Evolutionary conservation across 2,113 vertebrate species (phyloP).

Genomic region (Regulus satrapa): DNA sequence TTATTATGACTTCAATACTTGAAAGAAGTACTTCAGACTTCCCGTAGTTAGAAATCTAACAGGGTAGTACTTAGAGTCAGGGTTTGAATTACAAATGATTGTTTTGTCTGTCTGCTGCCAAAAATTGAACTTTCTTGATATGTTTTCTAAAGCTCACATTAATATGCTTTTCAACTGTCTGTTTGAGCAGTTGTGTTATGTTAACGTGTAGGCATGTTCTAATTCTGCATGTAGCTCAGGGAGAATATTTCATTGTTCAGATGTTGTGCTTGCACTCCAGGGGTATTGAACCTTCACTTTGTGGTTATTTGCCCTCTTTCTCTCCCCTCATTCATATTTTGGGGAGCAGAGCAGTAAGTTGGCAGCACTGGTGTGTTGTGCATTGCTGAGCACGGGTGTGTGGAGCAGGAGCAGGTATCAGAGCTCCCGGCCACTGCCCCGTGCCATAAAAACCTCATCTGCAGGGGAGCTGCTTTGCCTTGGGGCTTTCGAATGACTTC

Average conservation of each 20-base stretch:
- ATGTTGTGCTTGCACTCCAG: neutral
- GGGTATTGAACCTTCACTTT: neutral
- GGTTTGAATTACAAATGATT: constrained; percentile 14
- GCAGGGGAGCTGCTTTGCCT: neutral
- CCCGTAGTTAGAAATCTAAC: neutral
- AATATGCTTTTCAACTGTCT: constrained; percentile 13
- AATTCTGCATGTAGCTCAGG: constrained; percentile 18
- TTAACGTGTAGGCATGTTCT: constrained; percentile 33
- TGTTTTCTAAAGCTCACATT: neutral
- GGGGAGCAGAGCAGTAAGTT: neutral
- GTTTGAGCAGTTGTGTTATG: constrained; percentile 10
- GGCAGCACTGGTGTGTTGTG: neutral
- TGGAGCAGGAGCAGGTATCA: no score
- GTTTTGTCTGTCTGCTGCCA: constrained; percentile 35
- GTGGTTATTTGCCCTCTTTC: neutral
- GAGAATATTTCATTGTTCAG: neutral
- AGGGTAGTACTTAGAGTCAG: neutral
- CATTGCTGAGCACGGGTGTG: no score
- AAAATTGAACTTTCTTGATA: constrained; percentile 15
- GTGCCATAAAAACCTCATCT: neutral
- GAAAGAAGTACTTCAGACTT: neutral
- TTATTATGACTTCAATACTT: neutral
- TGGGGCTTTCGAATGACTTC: neutral
- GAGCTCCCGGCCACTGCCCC: neutral
- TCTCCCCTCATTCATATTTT: neutral